phyloP scores from a whole-genome alignment of 2,888 invertebrate species.

The Morpho deidamia region DNA sequence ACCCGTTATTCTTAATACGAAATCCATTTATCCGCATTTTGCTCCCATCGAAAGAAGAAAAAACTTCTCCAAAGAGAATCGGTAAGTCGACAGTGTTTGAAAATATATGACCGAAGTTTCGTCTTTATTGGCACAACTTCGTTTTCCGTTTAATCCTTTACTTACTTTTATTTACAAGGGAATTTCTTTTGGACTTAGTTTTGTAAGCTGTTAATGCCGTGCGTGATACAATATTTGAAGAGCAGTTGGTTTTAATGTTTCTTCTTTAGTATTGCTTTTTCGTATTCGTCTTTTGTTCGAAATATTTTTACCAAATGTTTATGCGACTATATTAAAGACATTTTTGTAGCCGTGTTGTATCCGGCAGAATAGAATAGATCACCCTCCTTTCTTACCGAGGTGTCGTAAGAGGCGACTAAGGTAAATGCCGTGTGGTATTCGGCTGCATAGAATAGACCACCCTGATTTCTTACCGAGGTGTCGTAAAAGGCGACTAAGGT shows the following conservation, averaged over 20 bases:
- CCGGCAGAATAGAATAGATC: no score
- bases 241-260: constrained; percentile 11
- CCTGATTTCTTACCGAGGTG: no score
- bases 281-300: background rate
- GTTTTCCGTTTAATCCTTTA: constrained; percentile 20
- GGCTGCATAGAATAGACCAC: no score
- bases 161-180: constrained; percentile 13
- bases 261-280: background rate
- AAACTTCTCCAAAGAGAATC: constrained; percentile 8
- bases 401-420: no score
- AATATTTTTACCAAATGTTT: no score
- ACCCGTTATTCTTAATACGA: constrained; percentile 6
- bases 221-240: constrained; percentile 6
- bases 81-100: constrained; percentile 15
- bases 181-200: constrained; percentile 1
- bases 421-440: no score
- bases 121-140: constrained; percentile 23
- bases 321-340: no score
- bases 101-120: constrained; percentile 24
- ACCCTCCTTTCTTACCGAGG: no score
- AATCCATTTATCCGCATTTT: constrained; percentile 13
- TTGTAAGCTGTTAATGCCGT: background rate
- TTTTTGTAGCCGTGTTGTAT: no score
- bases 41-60: constrained; percentile 5
- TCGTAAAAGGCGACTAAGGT: no score